Percentiles rank a stretch among this genome's conserved stretches.
These are phyloP conservation scores for Amblyjoppa fuscipennis DNA, from an alignment of 2,888 invertebrate species.

Conservation along the genomic window DNA sequence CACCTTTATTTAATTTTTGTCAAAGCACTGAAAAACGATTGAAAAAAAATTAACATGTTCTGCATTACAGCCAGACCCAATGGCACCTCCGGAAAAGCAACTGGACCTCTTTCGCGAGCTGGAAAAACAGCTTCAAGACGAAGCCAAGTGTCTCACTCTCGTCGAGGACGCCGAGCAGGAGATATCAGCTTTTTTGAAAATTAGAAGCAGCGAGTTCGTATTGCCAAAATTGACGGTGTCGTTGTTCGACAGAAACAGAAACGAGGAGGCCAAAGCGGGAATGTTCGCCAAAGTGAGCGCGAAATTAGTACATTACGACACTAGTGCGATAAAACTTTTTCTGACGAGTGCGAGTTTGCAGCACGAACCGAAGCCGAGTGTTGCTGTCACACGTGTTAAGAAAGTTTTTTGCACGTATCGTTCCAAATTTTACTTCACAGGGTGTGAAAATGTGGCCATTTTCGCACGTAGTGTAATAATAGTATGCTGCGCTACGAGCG, in stretches of 20 bases:
- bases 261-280: conserved; percentile 86
- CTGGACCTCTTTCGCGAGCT: conserved; percentile 89
- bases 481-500: too few relatives aligned
- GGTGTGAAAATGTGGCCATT: too few relatives aligned
- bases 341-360: too few relatives aligned
- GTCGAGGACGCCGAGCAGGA: conserved; percentile 86
- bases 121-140: conserved; percentile 88
- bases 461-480: neutral
- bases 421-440: too few relatives aligned
- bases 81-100: conserved; percentile 87
- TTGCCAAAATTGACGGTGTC: conserved; percentile 86
- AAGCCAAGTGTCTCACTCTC: conserved; percentile 87
- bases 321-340: too few relatives aligned
- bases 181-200: conserved; percentile 85
- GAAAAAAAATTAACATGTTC: neutral
- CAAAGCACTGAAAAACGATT: neutral
- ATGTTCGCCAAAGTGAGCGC: conserved; percentile 86
- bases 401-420: too few relatives aligned
- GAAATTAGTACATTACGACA: neutral
- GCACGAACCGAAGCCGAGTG: too few relatives aligned
- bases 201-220: conserved; percentile 85
- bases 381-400: too few relatives aligned
- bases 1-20: neutral
- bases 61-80: conserved; percentile 87
- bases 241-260: conserved; percentile 87